phyloP scores from a whole-genome alignment of 2,797 vertebrate genomes.

The Mastacembelus armatus region DNA sequence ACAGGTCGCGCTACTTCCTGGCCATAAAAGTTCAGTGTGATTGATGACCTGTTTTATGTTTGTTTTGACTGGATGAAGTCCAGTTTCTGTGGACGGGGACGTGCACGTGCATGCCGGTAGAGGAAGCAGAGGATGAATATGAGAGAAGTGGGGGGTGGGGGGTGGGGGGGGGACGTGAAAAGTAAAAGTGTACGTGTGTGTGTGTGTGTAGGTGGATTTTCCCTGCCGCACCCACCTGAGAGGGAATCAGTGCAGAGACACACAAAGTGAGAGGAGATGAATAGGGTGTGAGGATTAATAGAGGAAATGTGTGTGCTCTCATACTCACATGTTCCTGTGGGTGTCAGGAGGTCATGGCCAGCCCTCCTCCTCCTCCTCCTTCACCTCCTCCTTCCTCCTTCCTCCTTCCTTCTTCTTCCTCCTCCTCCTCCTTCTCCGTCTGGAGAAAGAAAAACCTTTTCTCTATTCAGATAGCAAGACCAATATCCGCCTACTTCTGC shows the following conservation, averaged over 20 bases:
- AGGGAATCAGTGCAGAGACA: conserved; percentile 33
- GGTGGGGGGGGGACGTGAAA: conserved; percentile 29
- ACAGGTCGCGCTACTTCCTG: conserved; percentile 79
- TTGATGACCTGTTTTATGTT: conserved; percentile 77
- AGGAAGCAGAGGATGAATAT: conserved; percentile 61
- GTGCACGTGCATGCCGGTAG: conserved; percentile 58
- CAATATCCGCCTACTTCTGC: conserved; percentile 72
- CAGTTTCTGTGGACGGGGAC: conserved; percentile 70
- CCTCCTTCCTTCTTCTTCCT: conserved; percentile 17
- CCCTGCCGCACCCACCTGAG: conserved; percentile 57
- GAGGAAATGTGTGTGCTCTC: conserved; percentile 56
- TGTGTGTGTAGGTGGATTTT: conserved; percentile 45
- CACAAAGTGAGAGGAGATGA: conserved; percentile 21
- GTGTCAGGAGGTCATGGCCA: conserved; percentile 60
- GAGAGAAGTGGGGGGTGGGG: neutral
- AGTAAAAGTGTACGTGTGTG: conserved; percentile 60
- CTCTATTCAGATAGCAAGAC: conserved; percentile 60
- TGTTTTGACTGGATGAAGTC: conserved; percentile 79
- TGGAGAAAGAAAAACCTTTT: conserved; percentile 63
- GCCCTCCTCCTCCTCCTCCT: conserved; percentile 28
- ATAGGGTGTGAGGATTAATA: conserved; percentile 18
- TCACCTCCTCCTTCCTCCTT: conserved; percentile 15
- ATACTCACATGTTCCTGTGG: conserved; percentile 56
- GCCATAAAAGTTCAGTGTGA: conserved; percentile 67
- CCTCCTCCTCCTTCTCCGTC: conserved; percentile 44